Evolutionary conservation across 2,113 vertebrate genomes (phyloP).

Genomic region (Alethe castanea): DNA sequence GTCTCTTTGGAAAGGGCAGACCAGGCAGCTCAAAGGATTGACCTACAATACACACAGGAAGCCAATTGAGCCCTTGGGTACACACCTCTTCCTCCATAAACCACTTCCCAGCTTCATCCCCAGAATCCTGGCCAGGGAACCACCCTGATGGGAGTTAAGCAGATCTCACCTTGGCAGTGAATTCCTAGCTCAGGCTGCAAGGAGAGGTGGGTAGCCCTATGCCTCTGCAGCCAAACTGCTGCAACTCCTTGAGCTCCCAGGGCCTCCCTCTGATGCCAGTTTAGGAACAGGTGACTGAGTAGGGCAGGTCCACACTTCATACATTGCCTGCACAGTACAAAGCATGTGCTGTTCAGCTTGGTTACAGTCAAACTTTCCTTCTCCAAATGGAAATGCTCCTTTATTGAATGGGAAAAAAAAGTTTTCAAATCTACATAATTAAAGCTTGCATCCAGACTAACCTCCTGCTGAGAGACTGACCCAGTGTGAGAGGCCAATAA

Average conservation of each 20-base stretch:
- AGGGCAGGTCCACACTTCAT: background rate
- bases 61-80: background rate
- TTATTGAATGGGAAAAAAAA: background rate
- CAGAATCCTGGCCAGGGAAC: background rate
- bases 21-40: background rate
- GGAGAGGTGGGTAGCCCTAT: background rate
- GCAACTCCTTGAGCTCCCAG: background rate
- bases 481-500: background rate
- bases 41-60: background rate
- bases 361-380: background rate
- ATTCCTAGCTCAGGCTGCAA: background rate
- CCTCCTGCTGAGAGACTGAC: background rate
- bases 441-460: background rate
- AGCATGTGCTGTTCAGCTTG: background rate
- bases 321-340: background rate
- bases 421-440: background rate
- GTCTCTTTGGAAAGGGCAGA: background rate
- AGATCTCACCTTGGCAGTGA: background rate
- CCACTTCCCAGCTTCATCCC: background rate
- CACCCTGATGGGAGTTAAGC: background rate
- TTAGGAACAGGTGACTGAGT: background rate
- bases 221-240: background rate
- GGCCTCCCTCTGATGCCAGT: background rate
- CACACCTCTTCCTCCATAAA: background rate
- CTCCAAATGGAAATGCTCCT: background rate